Percentiles rank a stretch among this genome's conserved stretches.
These are phyloP conservation scores for Platypus cylindrus DNA, from an alignment of 2,888 invertebrate species.

Conservation along the genomic window DNA sequence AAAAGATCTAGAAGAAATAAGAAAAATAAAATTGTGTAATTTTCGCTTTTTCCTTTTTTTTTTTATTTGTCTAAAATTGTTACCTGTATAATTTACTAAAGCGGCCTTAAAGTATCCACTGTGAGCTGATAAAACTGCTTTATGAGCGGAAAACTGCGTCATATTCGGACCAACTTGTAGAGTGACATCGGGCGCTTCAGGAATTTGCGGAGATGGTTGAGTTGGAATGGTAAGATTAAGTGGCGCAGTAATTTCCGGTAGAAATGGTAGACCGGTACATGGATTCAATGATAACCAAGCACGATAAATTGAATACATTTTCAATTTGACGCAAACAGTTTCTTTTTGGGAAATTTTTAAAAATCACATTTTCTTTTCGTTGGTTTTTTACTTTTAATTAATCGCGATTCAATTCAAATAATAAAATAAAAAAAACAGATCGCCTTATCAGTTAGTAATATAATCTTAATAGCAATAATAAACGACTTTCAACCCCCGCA, in stretches of 20 bases:
- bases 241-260: slow-evolving; percentile 17
- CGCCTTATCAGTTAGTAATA: too few species aligned
- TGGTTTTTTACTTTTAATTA: too few species aligned
- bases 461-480: too few species aligned
- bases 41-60: too few species aligned
- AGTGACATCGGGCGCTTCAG: slow-evolving; percentile 43
- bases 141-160: slow-evolving; percentile 56
- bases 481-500: slow-evolving; percentile 1
- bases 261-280: slow-evolving; percentile 20
- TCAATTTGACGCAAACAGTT: too few species aligned
- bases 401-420: too few species aligned
- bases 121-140: slow-evolving; percentile 49
- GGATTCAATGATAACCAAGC: slow-evolving; percentile 35
- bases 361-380: too few species aligned
- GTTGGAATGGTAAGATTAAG: slow-evolving; percentile 21
- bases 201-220: slow-evolving; percentile 16
- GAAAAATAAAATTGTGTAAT: slow-evolving; percentile 2
- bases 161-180: slow-evolving; percentile 49
- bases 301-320: slow-evolving; percentile 37
- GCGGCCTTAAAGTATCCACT: slow-evolving; percentile 60
- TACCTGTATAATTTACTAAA: slow-evolving; percentile 34
- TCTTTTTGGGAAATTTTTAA: too few species aligned
- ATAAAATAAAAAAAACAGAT: too few species aligned
- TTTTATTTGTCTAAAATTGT: too few species aligned
- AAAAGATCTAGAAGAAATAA: slow-evolving; percentile 23